A percentile compares a stretch with the other conserved stretches of the same genome.
These are phyloP conservation scores for Podarcis siculus DNA, from an alignment of 2,797 vertebrate species.

Conservation along the genomic window DNA sequence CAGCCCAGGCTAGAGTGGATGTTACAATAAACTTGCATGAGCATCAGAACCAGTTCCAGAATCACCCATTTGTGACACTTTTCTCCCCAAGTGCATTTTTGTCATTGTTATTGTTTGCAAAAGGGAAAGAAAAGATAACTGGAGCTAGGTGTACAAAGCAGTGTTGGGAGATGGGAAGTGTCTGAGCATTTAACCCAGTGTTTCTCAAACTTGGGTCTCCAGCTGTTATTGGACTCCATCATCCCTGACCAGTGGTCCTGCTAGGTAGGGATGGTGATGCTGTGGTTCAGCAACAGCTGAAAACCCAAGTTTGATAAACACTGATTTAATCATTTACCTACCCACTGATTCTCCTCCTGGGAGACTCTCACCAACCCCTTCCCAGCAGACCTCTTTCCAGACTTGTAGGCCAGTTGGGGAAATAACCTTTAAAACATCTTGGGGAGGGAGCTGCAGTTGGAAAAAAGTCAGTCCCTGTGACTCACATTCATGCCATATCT, in stretches of 20 bases:
- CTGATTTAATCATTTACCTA: background rate
- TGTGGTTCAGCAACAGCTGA: too few relatives aligned
- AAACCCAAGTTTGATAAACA: too few relatives aligned
- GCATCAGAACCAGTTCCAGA: too few relatives aligned
- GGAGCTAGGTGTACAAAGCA: background rate
- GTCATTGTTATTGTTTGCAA: background rate
- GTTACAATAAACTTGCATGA: too few relatives aligned
- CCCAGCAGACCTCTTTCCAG: background rate
- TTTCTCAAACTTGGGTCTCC: too few relatives aligned
- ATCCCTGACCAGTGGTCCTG: too few relatives aligned
- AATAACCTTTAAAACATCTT: too few relatives aligned
- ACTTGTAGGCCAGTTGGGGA: background rate
- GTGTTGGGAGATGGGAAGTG: background rate
- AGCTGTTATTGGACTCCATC: too few relatives aligned
- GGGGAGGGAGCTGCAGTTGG: too few relatives aligned
- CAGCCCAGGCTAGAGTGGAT: too few relatives aligned
- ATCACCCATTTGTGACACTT: too few relatives aligned
- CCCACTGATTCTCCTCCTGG: background rate
- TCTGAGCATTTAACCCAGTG: background rate
- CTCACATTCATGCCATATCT: constrained; percentile 81
- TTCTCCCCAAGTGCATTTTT: background rate
- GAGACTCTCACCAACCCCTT: background rate
- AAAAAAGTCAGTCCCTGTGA: background rate
- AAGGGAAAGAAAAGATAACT: background rate
- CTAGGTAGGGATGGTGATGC: too few relatives aligned